phyloP scores from a whole-genome alignment of 2,888 invertebrate genomes.

The Syrista parreyssii region DNA sequence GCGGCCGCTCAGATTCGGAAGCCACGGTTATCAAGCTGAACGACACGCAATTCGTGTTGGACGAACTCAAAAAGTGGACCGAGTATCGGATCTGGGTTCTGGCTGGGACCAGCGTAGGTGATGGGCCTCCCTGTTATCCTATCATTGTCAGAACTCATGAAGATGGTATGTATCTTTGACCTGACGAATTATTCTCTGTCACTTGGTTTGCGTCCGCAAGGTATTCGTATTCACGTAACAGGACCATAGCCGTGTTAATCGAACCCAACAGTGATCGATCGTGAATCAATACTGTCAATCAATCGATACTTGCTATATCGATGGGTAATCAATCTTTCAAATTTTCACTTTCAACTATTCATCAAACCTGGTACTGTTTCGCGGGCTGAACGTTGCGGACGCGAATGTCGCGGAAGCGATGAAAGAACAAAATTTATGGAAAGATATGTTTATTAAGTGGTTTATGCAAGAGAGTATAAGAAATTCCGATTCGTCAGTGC shows the following conservation, averaged over 20 bases:
- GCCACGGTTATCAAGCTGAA: constrained; percentile 84
- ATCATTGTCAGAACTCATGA: constrained; percentile 95
- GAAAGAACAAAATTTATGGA: not conserved
- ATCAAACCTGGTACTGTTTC: constrained; percentile 6
- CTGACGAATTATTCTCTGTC: constrained; percentile 42
- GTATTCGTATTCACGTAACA: not conserved
- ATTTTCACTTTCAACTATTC: too few relatives aligned
- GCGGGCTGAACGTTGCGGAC: not conserved
- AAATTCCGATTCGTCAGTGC: not conserved
- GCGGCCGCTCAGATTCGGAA: constrained; percentile 85
- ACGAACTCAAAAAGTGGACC: constrained; percentile 94
- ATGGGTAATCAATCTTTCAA: not conserved
- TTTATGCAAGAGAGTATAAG: not conserved
- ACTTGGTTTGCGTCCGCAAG: not conserved
- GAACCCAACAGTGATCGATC: not conserved
- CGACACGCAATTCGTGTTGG: constrained; percentile 83
- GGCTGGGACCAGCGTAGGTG: constrained; percentile 96
- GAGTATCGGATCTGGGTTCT: constrained; percentile 97
- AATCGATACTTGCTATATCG: constrained; percentile 20
- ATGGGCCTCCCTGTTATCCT: constrained; percentile 93
- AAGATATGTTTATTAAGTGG: not conserved
- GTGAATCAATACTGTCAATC: not conserved
- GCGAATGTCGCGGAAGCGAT: not conserved
- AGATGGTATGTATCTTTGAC: constrained; percentile 89
- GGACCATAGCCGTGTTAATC: not conserved